A percentile compares a stretch with the other conserved stretches of the same genome.
These are phyloP conservation scores for Leptocoma aspasia DNA, from an alignment of 2,113 vertebrate genomes.

Conservation along the genomic window DNA sequence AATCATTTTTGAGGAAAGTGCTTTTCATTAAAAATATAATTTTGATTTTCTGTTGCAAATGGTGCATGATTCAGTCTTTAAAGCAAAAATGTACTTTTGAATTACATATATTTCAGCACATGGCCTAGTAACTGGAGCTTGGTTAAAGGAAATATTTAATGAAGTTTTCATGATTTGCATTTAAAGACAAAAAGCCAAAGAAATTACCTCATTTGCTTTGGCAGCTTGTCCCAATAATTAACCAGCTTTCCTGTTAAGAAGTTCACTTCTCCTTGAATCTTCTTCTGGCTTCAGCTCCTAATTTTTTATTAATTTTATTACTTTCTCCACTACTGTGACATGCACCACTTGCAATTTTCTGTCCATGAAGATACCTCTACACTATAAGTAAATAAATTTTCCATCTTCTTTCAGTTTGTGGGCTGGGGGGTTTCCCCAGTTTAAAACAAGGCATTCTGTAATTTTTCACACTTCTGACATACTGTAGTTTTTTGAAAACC, in stretches of 20 bases:
- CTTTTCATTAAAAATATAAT: neutral
- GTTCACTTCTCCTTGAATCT: fast-evolving
- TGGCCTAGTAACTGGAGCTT: neutral
- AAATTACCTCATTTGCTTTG: neutral
- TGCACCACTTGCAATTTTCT: neutral
- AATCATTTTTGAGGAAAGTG: neutral
- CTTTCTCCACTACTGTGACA: neutral
- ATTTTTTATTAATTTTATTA: neutral
- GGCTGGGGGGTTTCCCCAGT: too few species aligned
- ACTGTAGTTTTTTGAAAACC: neutral
- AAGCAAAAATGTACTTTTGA: neutral
- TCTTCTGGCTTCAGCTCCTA: neutral
- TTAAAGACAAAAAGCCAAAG: neutral
- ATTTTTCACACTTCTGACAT: neutral
- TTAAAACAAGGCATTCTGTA: neutral
- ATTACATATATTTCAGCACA: neutral
- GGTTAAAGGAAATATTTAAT: neutral
- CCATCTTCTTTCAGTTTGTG: neutral
- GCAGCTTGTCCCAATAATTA: neutral
- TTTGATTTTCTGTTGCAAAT: neutral
- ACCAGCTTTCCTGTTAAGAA: neutral
- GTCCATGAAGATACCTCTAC: neutral
- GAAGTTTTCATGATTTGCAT: neutral
- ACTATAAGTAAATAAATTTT: neutral
- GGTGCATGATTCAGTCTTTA: neutral